Conservation (phyloP, 2,113 vertebrate species). For the Spermophilus dauricus region DNA sequence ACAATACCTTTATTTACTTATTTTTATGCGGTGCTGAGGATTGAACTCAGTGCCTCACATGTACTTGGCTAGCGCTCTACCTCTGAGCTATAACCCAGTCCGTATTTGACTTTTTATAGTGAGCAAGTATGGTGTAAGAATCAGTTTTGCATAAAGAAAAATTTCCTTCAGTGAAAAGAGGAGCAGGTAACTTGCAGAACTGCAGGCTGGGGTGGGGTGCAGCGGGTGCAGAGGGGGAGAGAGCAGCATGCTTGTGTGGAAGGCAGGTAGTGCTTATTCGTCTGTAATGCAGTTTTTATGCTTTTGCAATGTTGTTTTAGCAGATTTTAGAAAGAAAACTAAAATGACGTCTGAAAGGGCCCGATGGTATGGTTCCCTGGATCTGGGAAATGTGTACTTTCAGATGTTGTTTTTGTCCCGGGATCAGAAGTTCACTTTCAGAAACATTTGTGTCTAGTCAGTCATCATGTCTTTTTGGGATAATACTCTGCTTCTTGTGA, state of each 20-base stretch:
- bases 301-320: accelerated
- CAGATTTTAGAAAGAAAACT: not conserved
- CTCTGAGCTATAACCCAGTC: too few relatives aligned
- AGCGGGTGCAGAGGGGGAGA: not conserved
- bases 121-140: not conserved
- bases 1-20: too few relatives aligned
- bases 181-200: not conserved
- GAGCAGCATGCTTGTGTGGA: accelerated
- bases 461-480: not conserved
- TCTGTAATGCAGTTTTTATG: accelerated
- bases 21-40: too few relatives aligned
- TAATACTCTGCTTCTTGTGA: not conserved
- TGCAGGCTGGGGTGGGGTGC: not conserved
- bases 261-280: accelerated
- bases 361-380: not conserved
- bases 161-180: not conserved
- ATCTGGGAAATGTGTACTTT: too few relatives aligned
- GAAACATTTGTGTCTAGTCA: not conserved
- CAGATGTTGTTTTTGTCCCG: too few relatives aligned
- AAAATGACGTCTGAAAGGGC: not conserved
- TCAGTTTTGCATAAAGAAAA: not conserved
- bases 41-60: too few relatives aligned
- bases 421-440: not conserved
- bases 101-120: conserved; percentile 28
- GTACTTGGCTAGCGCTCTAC: too few relatives aligned